Percentiles rank a stretch among this genome's conserved stretches.
Evolutionary conservation across 2,888 invertebrate species (phyloP).

Genomic region (Eupithecia subumbrata): DNA sequence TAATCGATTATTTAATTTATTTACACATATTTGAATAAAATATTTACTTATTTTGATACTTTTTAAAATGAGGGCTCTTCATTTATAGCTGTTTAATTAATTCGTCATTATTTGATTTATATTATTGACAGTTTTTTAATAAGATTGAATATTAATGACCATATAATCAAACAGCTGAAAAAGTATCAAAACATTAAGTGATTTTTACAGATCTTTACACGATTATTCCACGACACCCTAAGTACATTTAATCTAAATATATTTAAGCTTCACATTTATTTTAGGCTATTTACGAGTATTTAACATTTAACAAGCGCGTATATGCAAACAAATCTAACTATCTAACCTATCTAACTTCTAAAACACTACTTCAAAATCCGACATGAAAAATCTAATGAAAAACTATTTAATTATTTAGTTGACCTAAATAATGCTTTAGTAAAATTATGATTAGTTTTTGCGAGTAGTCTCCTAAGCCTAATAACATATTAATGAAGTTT

Average conservation of each 20-base stretch:
- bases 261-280: conserved; percentile 23
- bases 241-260: conserved; percentile 19
- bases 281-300: conserved; percentile 8
- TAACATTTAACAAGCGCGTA: neutral
- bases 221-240: neutral
- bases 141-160: conserved; percentile 48
- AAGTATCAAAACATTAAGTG: conserved; percentile 55
- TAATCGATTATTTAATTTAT: conserved; percentile 12
- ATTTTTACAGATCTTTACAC: neutral
- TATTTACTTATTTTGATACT: conserved; percentile 53
- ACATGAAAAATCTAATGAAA: neutral
- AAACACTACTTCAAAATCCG: neutral
- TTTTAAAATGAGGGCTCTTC: conserved; percentile 80
- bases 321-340: neutral
- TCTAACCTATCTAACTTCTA: neutral
- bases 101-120: conserved; percentile 52
- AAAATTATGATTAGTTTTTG: neutral
- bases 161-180: conserved; percentile 66
- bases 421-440: neutral
- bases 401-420: neutral
- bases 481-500: neutral
- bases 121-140: conserved; percentile 19
- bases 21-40: conserved; percentile 24
- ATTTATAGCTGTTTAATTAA: conserved; percentile 65
- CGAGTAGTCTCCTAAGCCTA: neutral